Evolutionary conservation across 2,888 invertebrate species (phyloP), one percentile per base, ranked within the genome.

Genomic region (Lacanobia oleracea): DNA sequence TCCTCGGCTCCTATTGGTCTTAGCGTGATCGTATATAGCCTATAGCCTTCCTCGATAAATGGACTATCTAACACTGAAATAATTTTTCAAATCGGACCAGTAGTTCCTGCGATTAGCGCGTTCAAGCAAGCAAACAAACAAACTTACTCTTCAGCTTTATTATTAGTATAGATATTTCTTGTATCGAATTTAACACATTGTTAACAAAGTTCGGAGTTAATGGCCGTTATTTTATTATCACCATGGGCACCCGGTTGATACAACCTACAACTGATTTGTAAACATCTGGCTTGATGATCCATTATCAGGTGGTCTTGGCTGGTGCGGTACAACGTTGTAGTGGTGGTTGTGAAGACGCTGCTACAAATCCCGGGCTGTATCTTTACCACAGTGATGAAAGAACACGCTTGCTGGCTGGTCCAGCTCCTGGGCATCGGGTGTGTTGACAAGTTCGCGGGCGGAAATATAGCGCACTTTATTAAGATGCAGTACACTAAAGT

Each of bases 361-460:
- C 97, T 99, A 50, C 98, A 99, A 97, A 97, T 99, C 85, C 97
- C 99, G 6, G 99, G 99, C 16, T 99, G 99, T 91, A 97, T 99
- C 60, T 98, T 98, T 86, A 96, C 97, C 78, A 88, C 95, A 2
- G 91, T 96, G 72, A 96, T 98, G 87, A 96, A 97, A 77, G 83
- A 88, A 4, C 91, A 95, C 84, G 97, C 95, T 64, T 99, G 98
- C 89, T 98, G 97, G 97, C 89, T 98, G 48, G 97, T 98, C 40
- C 99, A 99, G 91, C 95, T 99, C 62, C 96, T 99, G 72, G 99
- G 99, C 37, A 98, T 99, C 73, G 98, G 98, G 8, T 99, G 99
- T 90, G 97, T 98, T 18, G 97, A 97, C 88, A 98, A 98, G 89
- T 97, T 98, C 89, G 96, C 96, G 5, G 96, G 96, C 48, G 95